Evolutionary conservation across 1,140 invertebrate genomes (phyloP), one percentile per base, ranked within the genome.

Genomic region (Panulirus ornatus): DNA sequence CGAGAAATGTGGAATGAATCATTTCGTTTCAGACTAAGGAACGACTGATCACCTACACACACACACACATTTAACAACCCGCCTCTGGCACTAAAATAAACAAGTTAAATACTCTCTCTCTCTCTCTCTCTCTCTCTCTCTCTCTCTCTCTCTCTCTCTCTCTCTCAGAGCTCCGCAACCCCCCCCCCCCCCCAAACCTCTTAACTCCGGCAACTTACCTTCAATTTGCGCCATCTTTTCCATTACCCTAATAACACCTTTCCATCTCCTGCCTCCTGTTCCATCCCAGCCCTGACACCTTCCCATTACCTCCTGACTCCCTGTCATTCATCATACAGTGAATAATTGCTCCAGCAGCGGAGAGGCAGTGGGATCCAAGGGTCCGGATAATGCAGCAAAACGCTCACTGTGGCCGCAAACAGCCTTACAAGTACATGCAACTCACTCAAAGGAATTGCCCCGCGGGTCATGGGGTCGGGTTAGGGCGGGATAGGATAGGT

Each of bases 121-220:
- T 42, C 75, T 42, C 75, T 78, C 79, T 66, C 58, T 36, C 79
- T 58, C 79, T 58, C 36, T 38, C 27, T 58, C 44, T 38, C 79
- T 83, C 47, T 58, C 79, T 83, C 79, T 83, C 79, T 58, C 79
- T 63, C 81, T 83, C 51, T 63, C 81, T 63, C 27, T 54, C 27
- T 8, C 8, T 36, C 40, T 81, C 40, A 6, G 5, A 6, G 8
- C 30, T 34, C 30, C 19, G n/a, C 19, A 6, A 5, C 34, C 66
- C 40, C 73, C 34, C 73, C 34, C 73, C 22, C 30, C 40, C 22
- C 22, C 22, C 6, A 5, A 11, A 5, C 22, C 73, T 40, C 2
- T 40, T 36, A 8, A n/a, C 9, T 42, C 8, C 30, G 5, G 8
- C 73, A 3, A n/a, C 19, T 70, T 34, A 6, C 44, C 44, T 5